A percentile compares a stretch with the other conserved stretches of the same genome.
These are phyloP conservation scores for Thalassaphorura encarpata DNA, from an alignment of 1,140 invertebrate genomes.

Conservation along the genomic window DNA sequence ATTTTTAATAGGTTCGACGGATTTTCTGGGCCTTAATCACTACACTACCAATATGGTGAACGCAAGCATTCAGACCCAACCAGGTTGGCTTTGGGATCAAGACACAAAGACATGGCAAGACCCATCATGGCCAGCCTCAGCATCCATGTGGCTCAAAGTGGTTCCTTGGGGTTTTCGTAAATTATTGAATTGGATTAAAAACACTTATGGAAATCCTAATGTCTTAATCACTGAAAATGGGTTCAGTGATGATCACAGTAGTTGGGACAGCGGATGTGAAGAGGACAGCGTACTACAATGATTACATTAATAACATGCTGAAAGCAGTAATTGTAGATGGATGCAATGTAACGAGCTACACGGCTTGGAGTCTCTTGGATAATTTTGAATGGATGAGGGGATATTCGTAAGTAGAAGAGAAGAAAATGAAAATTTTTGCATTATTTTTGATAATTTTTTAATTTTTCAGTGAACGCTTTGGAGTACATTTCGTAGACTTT, in stretches of 20 bases:
- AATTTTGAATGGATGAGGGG: constrained; percentile 64
- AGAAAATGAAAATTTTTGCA: background rate
- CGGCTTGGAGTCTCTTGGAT: constrained; percentile 63
- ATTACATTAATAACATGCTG: constrained; percentile 53
- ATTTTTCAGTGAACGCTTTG: constrained; percentile 25
- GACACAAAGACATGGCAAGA: constrained; percentile 4
- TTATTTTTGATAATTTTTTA: background rate
- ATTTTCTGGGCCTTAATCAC: constrained; percentile 27
- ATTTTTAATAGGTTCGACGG: constrained; percentile 1
- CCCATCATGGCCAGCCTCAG: constrained; percentile 7
- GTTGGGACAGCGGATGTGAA: constrained; percentile 43
- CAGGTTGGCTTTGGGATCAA: constrained; percentile 13
- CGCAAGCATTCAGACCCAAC: background rate
- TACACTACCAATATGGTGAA: constrained; percentile 18
- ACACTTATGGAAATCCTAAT: constrained; percentile 49
- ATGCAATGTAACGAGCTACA: constrained; percentile 54
- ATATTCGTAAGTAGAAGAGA: constrained; percentile 1
- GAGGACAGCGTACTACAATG: constrained; percentile 44
- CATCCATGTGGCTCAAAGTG: constrained; percentile 33
- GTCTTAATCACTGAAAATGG: constrained; percentile 64
- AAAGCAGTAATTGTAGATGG: constrained; percentile 54
- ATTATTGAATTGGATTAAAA: constrained; percentile 51
- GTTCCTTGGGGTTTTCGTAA: constrained; percentile 55
- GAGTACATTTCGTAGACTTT: constrained; percentile 37
- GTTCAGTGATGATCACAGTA: constrained; percentile 40